phyloP scores from a whole-genome alignment of 2,113 vertebrate genomes.

The Emydura subglobosa region DNA sequence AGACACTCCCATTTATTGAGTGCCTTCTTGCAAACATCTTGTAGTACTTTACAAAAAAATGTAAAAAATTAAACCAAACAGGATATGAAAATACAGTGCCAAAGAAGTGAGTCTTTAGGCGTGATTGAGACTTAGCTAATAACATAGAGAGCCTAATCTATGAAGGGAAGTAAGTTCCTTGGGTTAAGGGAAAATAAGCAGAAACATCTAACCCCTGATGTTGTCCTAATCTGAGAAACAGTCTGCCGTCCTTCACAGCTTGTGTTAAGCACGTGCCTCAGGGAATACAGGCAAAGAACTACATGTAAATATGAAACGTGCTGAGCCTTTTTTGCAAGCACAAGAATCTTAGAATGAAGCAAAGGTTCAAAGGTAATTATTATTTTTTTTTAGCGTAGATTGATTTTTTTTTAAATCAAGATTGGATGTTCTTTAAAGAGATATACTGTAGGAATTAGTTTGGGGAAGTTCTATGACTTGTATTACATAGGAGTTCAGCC shows the following conservation, averaged over 20 bases:
- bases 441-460: background rate
- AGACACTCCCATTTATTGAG: constrained; percentile 65
- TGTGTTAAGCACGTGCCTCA: constrained; percentile 21
- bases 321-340: background rate
- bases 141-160: constrained; percentile 73
- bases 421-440: background rate
- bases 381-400: background rate
- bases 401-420: background rate
- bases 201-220: constrained; percentile 55
- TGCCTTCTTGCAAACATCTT: constrained; percentile 74
- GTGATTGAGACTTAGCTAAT: constrained; percentile 75
- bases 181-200: constrained; percentile 68
- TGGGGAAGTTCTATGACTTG: background rate
- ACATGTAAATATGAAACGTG: background rate
- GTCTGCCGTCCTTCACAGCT: background rate
- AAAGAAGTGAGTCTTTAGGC: constrained; percentile 74
- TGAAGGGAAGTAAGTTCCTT: constrained; percentile 68
- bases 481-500: background rate
- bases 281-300: constrained; percentile 53
- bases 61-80: constrained; percentile 76
- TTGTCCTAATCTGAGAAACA: constrained; percentile 60
- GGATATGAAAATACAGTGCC: constrained; percentile 78
- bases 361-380: background rate
- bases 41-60: constrained; percentile 72
- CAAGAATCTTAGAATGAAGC: background rate